A percentile compares a stretch with the other conserved stretches of the same genome.
Conservation (phyloP, 2,888 invertebrate genomes). For the Cepaea hortensis region DNA sequence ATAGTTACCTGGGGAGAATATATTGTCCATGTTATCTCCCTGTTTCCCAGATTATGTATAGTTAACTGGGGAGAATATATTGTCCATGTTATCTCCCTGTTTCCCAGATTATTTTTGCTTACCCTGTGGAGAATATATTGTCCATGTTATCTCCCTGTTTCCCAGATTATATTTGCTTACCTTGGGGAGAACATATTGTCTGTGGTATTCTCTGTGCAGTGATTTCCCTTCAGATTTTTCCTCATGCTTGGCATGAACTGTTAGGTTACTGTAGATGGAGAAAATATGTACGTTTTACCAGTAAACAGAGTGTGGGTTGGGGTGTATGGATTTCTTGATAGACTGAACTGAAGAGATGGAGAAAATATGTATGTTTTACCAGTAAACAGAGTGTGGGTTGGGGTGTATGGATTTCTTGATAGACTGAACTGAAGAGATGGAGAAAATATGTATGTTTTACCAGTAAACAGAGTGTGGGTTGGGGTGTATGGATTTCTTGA, state of each 20-base stretch:
- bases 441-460: too few species aligned
- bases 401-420: too few species aligned
- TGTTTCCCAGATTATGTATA: background rate
- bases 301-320: too few species aligned
- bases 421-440: too few species aligned
- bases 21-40: background rate
- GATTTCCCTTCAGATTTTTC: slow-evolving; percentile 97
- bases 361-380: too few species aligned
- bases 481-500: too few species aligned
- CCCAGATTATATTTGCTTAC: background rate
- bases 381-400: too few species aligned
- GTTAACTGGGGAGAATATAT: slow-evolving; percentile 88
- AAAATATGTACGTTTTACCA: too few species aligned
- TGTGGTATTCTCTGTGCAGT: slow-evolving; percentile 97
- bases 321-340: too few species aligned
- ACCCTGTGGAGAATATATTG: background rate
- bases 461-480: too few species aligned
- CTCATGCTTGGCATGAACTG: slow-evolving; percentile 85
- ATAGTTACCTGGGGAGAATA: background rate
- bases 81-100: slow-evolving; percentile 96
- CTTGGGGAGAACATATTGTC: slow-evolving; percentile 94
- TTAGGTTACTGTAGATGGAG: slow-evolving; percentile 18
- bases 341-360: too few species aligned
- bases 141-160: background rate
- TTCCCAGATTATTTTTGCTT: background rate